Evolutionary conservation across 1,140 invertebrate species (phyloP).

Genomic region (Drusus annulatus): DNA sequence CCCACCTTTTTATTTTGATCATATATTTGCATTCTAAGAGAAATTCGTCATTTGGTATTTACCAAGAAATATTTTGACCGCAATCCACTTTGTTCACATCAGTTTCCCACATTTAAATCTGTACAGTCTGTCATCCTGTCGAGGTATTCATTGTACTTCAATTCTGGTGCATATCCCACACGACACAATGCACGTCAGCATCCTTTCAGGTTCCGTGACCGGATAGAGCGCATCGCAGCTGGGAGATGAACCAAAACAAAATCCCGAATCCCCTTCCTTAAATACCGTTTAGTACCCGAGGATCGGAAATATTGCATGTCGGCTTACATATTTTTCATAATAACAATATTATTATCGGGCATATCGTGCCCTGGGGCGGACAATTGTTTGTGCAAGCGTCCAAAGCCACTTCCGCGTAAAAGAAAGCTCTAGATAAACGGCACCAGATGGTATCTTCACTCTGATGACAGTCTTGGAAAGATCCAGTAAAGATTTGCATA

Average conservation of each 20-base stretch:
- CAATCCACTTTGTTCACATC: no score
- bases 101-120: no score
- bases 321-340: no score
- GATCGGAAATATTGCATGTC: no score
- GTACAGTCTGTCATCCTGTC: no score
- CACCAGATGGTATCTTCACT: neutral
- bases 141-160: no score
- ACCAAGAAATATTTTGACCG: no score
- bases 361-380: neutral
- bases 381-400: neutral
- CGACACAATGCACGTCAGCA: neutral
- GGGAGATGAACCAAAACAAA: neutral
- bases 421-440: neutral
- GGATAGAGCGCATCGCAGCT: neutral
- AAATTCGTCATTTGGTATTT: no score
- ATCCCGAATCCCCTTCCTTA: neutral
- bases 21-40: no score
- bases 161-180: no score
- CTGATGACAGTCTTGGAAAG: slow-evolving; percentile 9
- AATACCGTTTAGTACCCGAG: no score
- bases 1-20: no score
- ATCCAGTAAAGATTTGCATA: neutral
- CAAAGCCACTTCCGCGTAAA: neutral
- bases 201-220: neutral
- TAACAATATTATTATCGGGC: neutral